phyloP scores from a whole-genome alignment of 1,140 invertebrate genomes.

The Lepidurus couesii region DNA sequence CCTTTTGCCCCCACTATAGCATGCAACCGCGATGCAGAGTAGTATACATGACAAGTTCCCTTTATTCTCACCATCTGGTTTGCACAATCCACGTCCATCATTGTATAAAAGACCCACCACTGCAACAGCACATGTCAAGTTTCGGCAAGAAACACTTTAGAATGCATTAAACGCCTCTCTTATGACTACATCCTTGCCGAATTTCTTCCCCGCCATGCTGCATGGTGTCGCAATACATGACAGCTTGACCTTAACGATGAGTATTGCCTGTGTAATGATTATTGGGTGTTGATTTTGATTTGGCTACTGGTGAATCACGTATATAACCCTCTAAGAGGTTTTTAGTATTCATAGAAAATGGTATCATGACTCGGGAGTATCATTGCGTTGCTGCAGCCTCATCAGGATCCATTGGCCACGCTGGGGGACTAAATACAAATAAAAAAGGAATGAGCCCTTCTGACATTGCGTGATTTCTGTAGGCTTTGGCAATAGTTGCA shows the following conservation, averaged over 20 bases:
- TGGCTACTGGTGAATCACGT: background rate
- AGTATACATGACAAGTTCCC: constrained; percentile 6
- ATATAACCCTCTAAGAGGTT: background rate
- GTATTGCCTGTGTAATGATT: background rate
- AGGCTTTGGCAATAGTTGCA: background rate
- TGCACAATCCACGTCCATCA: background rate
- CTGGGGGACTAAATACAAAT: background rate
- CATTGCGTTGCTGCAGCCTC: background rate
- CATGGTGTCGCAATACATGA: background rate
- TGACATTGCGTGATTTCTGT: constrained; percentile 1
- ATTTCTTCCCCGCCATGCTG: background rate
- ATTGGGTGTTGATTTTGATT: background rate
- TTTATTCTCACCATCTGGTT: constrained; percentile 19
- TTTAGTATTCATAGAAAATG: background rate
- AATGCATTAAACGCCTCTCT: background rate
- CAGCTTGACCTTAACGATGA: background rate
- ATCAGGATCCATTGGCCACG: background rate
- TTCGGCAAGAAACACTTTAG: background rate
- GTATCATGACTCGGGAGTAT: background rate
- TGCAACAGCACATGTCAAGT: background rate
- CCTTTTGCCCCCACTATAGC: constrained; percentile 1
- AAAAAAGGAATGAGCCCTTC: background rate
- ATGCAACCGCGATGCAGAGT: background rate
- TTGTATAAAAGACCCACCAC: background rate
- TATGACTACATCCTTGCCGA: background rate